These are phyloP conservation scores for Apotomis turbidana DNA, from an alignment of 2,888 invertebrate species.

Conservation along the genomic window DNA sequence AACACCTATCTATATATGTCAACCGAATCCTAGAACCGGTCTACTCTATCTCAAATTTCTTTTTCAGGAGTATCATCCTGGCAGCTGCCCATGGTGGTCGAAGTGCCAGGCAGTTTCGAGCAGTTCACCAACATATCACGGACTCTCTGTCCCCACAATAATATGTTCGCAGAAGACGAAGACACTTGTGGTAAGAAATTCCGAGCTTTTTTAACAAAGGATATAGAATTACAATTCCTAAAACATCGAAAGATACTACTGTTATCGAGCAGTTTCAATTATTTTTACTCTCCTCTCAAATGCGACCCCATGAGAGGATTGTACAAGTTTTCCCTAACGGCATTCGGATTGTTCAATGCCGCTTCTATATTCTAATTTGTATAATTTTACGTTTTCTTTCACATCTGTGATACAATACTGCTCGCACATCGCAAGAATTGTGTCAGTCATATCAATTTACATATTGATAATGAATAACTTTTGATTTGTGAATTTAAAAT, in stretches of 20 bases:
- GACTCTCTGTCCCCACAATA: constrained; percentile 85
- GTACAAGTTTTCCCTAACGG: neutral
- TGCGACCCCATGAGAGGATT: neutral
- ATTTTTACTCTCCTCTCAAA: neutral
- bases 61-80: constrained; percentile 88
- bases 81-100: constrained; percentile 88
- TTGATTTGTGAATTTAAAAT: neutral
- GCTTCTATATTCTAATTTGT: neutral
- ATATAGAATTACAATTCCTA: neutral
- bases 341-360: neutral
- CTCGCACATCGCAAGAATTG: neutral
- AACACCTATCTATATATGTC: too few relatives aligned
- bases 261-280: neutral
- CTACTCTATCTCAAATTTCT: too few relatives aligned
- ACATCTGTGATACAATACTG: neutral
- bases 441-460: neutral
- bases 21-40: too few relatives aligned
- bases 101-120: constrained; percentile 76
- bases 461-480: neutral
- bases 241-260: too few relatives aligned
- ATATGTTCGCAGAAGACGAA: constrained; percentile 71
- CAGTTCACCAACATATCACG: constrained; percentile 83
- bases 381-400: neutral
- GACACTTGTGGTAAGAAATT: constrained; percentile 68
- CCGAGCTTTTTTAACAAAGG: neutral